These are phyloP conservation scores for Gallinago stenura DNA, from an alignment of 2,797 vertebrate species.

Conservation along the genomic window DNA sequence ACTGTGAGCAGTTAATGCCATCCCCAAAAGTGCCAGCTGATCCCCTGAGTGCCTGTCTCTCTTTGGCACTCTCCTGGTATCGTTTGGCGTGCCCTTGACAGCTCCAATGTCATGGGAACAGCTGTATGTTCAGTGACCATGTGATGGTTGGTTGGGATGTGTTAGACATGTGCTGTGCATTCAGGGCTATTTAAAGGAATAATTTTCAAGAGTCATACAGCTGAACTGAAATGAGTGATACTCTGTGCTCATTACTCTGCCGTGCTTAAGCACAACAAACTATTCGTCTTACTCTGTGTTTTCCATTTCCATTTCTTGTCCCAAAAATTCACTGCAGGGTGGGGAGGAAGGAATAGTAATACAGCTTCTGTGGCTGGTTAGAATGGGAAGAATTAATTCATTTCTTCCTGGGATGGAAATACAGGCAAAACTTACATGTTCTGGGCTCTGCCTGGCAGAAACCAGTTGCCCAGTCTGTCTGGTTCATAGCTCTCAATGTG, in stretches of 20 bases:
- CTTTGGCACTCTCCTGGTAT: background rate
- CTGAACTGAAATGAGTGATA: background rate
- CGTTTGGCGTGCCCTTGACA: background rate
- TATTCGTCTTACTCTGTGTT: background rate
- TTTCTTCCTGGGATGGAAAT: background rate
- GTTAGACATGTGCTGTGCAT: conserved; percentile 6
- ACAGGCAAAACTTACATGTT: background rate
- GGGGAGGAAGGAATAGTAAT: background rate
- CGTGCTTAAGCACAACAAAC: background rate
- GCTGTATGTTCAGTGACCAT: background rate
- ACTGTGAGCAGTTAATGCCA: background rate
- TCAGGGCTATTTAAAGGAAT: conserved; percentile 4
- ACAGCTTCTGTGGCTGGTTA: background rate
- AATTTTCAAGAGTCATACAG: background rate
- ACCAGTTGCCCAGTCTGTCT: background rate
- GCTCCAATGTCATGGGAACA: background rate
- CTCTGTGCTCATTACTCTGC: background rate
- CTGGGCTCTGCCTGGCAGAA: background rate
- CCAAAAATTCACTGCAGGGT: background rate
- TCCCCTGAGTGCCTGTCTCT: background rate
- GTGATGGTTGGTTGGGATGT: background rate
- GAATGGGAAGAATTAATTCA: background rate
- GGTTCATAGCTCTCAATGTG: background rate
- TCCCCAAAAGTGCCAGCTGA: background rate
- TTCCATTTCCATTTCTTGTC: background rate